Percentiles rank a stretch among this genome's conserved stretches.
Evolutionary conservation across 1,140 invertebrate species (phyloP).

Genomic region (Brachionus angularis): DNA sequence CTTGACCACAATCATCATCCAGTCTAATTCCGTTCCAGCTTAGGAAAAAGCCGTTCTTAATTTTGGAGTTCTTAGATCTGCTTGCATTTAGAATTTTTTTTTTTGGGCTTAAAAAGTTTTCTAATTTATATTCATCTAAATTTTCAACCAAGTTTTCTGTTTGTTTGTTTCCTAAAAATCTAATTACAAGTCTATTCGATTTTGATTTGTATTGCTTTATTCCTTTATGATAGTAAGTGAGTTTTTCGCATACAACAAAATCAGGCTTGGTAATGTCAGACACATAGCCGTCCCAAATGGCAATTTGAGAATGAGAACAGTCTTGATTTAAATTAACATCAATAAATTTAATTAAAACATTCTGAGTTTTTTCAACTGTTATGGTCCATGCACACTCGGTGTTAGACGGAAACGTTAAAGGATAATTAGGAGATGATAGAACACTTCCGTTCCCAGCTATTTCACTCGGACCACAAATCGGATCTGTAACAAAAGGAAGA

Average conservation of each 20-base stretch:
- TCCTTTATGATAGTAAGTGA: slow-evolving; percentile 35
- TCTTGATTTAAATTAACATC: slow-evolving; percentile 37
- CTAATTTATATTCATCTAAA: background rate
- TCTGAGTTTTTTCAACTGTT: slow-evolving; percentile 21
- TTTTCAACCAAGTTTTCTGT: background rate
- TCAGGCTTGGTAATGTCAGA: slow-evolving; percentile 9
- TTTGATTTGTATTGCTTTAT: slow-evolving; percentile 31
- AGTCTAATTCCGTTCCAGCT: slow-evolving; percentile 44
- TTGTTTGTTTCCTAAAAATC: slow-evolving; percentile 3
- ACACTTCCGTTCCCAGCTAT: slow-evolving; percentile 34
- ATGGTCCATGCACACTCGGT: slow-evolving; percentile 41
- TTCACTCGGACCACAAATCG: slow-evolving; percentile 33
- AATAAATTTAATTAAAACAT: slow-evolving; percentile 32
- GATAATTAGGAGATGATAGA: slow-evolving; percentile 33
- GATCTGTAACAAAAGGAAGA: slow-evolving; percentile 29
- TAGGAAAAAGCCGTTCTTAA: slow-evolving; percentile 43
- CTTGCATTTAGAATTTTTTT: too few species aligned
- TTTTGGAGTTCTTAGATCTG: too few species aligned
- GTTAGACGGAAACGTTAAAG: slow-evolving; percentile 14
- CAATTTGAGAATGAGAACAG: background rate
- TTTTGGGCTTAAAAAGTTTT: background rate
- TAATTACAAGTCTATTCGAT: slow-evolving; percentile 6
- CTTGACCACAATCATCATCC: slow-evolving; percentile 24
- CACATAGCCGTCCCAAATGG: slow-evolving; percentile 41
- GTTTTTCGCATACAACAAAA: slow-evolving; percentile 37